Base-by-base conservation (phyloP, 2,797 vertebrate species). In the Cuniculus paca region DNA sequence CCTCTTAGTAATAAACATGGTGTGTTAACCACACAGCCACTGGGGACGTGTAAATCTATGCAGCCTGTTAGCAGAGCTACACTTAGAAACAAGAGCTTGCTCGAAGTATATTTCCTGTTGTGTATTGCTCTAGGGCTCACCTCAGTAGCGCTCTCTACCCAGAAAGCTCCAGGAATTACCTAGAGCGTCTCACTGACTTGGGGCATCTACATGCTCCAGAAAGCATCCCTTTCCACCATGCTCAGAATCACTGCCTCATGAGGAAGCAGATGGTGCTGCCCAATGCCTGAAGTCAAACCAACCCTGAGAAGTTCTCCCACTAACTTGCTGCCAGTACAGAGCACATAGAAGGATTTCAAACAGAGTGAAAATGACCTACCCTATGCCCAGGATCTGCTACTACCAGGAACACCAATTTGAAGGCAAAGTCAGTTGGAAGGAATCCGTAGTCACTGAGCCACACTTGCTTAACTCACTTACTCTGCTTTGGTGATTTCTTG, bases 391-490 rank as follows among this genome's bases (percentile, higher is more conserved):
- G 36, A 36, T 9, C 77, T 75, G 26, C 36, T 7, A 48, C 52
- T 11, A 54, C 10, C 7, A 17, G 39, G 12, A 91, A 31, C 50
- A n/a, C 26, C 54, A 74, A 36, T 12, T 10, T 45, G 48, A 90
- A 94, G 88, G 52, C 48, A 78, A 84, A 50, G 45, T 72, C 78
- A 16, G 52, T 42, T 58, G 52, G 4, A 16, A 63, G 60, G 45
- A 56, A 65, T 48, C 50, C 4, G 72, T 20, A 63, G 58, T 48
- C 10, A 0, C 54, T 1, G 0, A 74, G 80, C 22, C 28, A 1
- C 20, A 22, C 8, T 24, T 26, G 45, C 77, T 80, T 42, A 19
- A 28, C 17, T 54, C 65, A 95, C 94, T 90, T 91, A 95, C 89
- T 89, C 48, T 8, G 61, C 45, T 86, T 14, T 54, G 84, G 12